These are phyloP conservation scores for Epinephelus malabaricus DNA, from an alignment of 2,797 vertebrate genomes.

Conservation along the genomic window DNA sequence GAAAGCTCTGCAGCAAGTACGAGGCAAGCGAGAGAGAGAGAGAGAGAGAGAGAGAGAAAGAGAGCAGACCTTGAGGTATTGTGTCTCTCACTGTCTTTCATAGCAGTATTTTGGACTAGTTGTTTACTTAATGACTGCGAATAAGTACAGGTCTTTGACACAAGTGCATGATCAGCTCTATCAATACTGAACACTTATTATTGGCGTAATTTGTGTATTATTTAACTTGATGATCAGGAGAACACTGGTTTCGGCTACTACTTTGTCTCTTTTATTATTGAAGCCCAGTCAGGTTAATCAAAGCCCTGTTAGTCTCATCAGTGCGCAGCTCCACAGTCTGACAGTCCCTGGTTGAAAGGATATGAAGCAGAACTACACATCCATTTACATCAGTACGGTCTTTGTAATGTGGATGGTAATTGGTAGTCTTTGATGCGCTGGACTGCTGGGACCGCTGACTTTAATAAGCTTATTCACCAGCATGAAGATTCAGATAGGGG, in stretches of 20 bases:
- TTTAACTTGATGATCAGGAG: conserved; percentile 28
- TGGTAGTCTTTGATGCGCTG: conserved; percentile 68
- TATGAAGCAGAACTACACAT: conserved; percentile 59
- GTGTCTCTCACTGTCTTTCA: conserved; percentile 32
- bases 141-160: conserved; percentile 1
- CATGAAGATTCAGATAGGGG: conserved; percentile 54
- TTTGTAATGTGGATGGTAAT: conserved; percentile 71
- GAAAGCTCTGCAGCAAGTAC: conserved; percentile 72
- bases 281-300: conserved; percentile 61
- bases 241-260: conserved; percentile 18
- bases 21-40: conserved; percentile 28
- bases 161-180: neutral
- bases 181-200: conserved; percentile 8
- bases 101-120: conserved; percentile 13
- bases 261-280: conserved; percentile 37
- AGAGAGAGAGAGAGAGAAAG: conserved; percentile 19
- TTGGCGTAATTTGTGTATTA: conserved; percentile 15
- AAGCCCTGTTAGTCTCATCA: conserved; percentile 52
- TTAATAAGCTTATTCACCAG: conserved; percentile 69
- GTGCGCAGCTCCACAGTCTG: conserved; percentile 28
- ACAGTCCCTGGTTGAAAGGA: conserved; percentile 57
- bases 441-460: conserved; percentile 60
- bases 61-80: conserved; percentile 72
- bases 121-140: conserved; percentile 5
- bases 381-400: conserved; percentile 54